Percentiles rank a stretch among this genome's conserved stretches.
These are phyloP conservation scores for Pristionchus entomophagus DNA, from an alignment of 2,888 invertebrate species.

Conservation along the genomic window DNA sequence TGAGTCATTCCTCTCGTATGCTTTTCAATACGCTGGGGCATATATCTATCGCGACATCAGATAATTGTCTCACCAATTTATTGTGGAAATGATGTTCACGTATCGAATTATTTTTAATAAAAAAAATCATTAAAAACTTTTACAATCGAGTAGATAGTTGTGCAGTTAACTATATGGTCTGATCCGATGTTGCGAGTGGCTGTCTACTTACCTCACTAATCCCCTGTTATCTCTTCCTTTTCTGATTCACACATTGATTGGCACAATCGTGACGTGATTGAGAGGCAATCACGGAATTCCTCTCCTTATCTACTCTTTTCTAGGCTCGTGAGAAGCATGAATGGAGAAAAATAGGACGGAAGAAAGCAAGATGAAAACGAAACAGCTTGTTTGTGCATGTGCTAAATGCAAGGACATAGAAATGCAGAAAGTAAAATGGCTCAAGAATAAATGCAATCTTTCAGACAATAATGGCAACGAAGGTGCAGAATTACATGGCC, in stretches of 20 bases:
- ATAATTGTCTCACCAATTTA: too few relatives aligned
- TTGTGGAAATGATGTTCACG: too few relatives aligned
- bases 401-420: too few relatives aligned
- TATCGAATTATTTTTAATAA: too few relatives aligned
- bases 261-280: background rate
- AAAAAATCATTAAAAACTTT: too few relatives aligned
- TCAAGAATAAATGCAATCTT: background rate
- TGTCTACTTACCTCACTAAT: constrained; percentile 8
- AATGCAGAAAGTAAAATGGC: background rate
- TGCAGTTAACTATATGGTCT: background rate
- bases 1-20: background rate
- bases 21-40: too few relatives aligned
- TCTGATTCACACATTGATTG: constrained; percentile 35
- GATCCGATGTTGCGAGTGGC: constrained; percentile 5
- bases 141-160: too few relatives aligned
- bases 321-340: background rate
- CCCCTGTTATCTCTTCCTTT: constrained; percentile 12
- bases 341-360: background rate
- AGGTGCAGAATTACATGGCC: background rate
- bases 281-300: constrained; percentile 24
- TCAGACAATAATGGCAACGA: constrained; percentile 22
- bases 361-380: too few relatives aligned
- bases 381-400: too few relatives aligned
- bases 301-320: background rate
- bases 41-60: too few relatives aligned